Conservation (phyloP, 64 coral and sea anemone species). For the Pachyseris speciosa region DNA sequence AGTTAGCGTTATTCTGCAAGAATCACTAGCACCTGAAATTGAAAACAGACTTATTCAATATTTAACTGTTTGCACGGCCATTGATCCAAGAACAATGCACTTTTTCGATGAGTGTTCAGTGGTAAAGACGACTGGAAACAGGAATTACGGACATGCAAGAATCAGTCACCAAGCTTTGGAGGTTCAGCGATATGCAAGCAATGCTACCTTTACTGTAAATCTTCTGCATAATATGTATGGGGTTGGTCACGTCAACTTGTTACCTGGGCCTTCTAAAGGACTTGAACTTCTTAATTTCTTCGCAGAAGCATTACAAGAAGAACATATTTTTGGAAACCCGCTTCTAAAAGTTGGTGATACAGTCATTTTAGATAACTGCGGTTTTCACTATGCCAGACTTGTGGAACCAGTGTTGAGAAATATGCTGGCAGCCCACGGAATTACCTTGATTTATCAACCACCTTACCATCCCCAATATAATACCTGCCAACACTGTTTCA, state of each 20-base stretch:
- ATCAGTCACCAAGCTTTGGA: constrained; percentile 6
- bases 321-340: constrained; percentile 58
- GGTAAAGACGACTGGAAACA: constrained; percentile 32
- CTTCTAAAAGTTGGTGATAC: constrained; percentile 45
- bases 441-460: constrained; percentile 55
- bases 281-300: constrained; percentile 73
- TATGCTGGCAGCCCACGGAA: constrained; percentile 37
- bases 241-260: constrained; percentile 56
- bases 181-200: constrained; percentile 49
- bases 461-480: constrained; percentile 67
- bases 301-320: constrained; percentile 50
- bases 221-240: constrained; percentile 58
- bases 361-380: constrained; percentile 66
- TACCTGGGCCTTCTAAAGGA: constrained; percentile 70
- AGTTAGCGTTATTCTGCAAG: neutral
- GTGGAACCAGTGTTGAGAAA: constrained; percentile 54
- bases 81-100: constrained; percentile 10
- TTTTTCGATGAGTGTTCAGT: constrained; percentile 67
- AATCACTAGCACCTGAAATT: neutral
- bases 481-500: constrained; percentile 67
- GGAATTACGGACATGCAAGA: constrained; percentile 18
- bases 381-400: constrained; percentile 62
- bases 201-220: constrained; percentile 65
- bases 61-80: neutral
- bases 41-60: neutral